Percentiles rank a stretch among this genome's conserved stretches.
Evolutionary conservation across 2,113 vertebrate genomes (phyloP).

Genomic region (Spheniscus mendiculus): DNA sequence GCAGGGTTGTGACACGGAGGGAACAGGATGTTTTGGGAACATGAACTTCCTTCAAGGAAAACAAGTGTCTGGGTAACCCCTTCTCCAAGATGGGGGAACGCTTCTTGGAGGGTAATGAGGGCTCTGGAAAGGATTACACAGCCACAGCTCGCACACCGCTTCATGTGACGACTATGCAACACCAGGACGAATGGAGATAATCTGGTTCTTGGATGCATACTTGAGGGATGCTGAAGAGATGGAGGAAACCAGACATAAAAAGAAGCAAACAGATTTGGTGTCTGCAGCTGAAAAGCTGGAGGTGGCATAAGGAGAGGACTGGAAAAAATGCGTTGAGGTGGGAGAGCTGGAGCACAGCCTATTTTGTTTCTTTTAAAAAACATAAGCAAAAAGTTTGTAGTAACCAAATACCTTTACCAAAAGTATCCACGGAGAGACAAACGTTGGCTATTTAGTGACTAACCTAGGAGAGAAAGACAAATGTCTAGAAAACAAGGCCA

Average conservation of each 20-base stretch:
- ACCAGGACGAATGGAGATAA: background rate
- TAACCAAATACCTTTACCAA: no score
- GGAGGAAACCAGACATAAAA: background rate
- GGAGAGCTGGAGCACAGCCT: background rate
- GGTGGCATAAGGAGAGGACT: background rate
- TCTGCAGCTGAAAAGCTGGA: background rate
- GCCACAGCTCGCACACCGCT: background rate
- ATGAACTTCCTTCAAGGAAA: background rate
- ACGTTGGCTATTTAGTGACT: background rate
- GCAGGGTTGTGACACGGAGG: fast-evolving
- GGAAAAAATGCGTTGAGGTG: background rate
- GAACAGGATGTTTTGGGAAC: background rate
- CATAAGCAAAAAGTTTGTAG: background rate
- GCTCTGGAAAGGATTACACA: background rate
- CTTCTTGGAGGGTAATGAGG: background rate
- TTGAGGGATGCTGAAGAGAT: background rate
- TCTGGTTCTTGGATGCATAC: fast-evolving
- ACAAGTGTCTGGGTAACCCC: background rate
- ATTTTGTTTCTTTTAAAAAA: background rate
- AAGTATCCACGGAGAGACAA: background rate
- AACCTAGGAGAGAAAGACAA: background rate
- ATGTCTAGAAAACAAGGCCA: background rate
- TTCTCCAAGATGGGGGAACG: background rate
- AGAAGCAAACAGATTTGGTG: background rate
- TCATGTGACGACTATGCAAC: fast-evolving